Conservation (phyloP, 1,140 invertebrate species). For the Mesaphorura yosii region DNA sequence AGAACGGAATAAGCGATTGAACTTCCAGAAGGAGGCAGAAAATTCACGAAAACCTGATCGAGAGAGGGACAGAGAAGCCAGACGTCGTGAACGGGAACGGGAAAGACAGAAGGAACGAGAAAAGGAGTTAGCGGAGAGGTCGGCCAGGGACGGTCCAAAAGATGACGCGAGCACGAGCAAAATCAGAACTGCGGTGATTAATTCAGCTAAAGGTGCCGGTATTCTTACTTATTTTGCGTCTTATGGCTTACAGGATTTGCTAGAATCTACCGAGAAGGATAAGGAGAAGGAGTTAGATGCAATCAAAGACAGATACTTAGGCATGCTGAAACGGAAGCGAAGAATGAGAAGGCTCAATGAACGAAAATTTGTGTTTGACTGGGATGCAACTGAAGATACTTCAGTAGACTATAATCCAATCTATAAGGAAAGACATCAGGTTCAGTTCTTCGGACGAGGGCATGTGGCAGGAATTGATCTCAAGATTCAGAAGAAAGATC, state of each 20-base stretch:
- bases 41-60: constrained; percentile 31
- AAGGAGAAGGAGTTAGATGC: constrained; percentile 85
- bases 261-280: constrained; percentile 50
- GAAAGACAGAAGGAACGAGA: constrained; percentile 37
- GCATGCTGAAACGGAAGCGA: constrained; percentile 85
- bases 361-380: constrained; percentile 99
- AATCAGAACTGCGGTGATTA: background rate
- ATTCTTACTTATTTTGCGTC: background rate
- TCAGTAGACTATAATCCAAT: constrained; percentile 93
- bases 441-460: constrained; percentile 95
- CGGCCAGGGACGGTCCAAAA: constrained; percentile 35
- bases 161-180: background rate
- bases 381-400: constrained; percentile 98
- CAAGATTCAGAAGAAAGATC: constrained; percentile 91
- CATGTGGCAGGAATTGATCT: constrained; percentile 97
- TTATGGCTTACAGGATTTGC: constrained; percentile 9
- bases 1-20: constrained; percentile 49
- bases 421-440: constrained; percentile 56
- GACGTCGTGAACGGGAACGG: constrained; percentile 37
- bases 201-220: background rate
- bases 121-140: constrained; percentile 31
- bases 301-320: constrained; percentile 90
- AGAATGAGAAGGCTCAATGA: constrained; percentile 87
- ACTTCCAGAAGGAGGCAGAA: constrained; percentile 50
- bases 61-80: constrained; percentile 34